phyloP scores from a whole-genome alignment of 2,797 vertebrate genomes.

The Oryzias dopingdopingensis region DNA sequence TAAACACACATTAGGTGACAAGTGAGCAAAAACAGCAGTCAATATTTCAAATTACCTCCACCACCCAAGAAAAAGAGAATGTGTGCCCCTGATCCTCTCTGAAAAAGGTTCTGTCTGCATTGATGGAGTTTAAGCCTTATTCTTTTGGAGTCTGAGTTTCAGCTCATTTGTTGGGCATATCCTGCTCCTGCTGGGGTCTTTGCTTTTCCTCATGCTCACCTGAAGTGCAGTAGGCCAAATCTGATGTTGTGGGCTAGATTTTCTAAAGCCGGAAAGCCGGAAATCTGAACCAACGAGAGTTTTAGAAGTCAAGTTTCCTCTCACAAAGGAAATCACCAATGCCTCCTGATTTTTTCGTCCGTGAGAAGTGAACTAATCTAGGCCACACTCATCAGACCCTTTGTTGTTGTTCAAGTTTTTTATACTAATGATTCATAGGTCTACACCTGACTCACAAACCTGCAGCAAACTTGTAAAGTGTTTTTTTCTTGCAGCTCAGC shows the following conservation, averaged over 20 bases:
- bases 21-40: no score
- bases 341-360: conserved; percentile 30
- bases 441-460: conserved; percentile 22
- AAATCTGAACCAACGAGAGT: neutral
- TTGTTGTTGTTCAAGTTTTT: conserved; percentile 40
- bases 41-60: no score
- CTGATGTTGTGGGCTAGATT: neutral
- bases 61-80: no score
- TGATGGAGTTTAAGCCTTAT: neutral
- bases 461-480: conserved; percentile 13
- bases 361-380: conserved; percentile 51
- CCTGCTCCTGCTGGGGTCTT: neutral
- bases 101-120: no score
- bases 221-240: neutral
- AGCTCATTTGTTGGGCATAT: neutral
- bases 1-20: no score
- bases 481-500: conserved; percentile 29
- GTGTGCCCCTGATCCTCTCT: no score
- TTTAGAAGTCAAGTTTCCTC: neutral
- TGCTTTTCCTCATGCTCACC: neutral
- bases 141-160: neutral
- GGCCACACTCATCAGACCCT: conserved; percentile 43
- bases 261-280: neutral
- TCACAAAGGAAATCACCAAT: conserved; percentile 3
- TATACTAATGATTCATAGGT: conserved; percentile 32